These are phyloP conservation scores for Pitta sordida DNA, from an alignment of 2,113 vertebrate species.

Conservation along the genomic window DNA sequence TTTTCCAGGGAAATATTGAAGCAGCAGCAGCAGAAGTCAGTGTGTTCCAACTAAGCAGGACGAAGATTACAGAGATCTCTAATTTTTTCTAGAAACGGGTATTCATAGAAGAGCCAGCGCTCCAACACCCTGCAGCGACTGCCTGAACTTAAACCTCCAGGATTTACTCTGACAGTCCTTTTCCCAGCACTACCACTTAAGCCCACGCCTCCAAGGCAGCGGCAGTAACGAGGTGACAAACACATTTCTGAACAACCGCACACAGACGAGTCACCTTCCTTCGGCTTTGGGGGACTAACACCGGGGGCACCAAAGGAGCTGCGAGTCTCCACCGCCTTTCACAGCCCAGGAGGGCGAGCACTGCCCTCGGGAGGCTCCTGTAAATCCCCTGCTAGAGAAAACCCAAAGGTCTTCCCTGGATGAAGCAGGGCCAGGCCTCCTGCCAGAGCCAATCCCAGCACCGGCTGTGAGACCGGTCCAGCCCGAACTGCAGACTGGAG, in stretches of 20 bases:
- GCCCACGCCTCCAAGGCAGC: too few species aligned
- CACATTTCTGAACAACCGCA: neutral
- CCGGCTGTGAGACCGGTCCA: fast-evolving
- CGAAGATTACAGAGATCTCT: neutral
- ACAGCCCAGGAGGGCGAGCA: fast-evolving
- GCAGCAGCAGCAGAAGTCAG: neutral
- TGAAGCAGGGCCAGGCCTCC: too few species aligned
- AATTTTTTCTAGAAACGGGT: neutral
- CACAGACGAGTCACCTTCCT: neutral
- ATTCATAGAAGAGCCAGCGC: neutral
- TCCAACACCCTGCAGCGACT: neutral
- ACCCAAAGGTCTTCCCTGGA: too few species aligned
- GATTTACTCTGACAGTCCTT: neutral
- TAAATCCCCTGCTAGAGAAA: too few species aligned
- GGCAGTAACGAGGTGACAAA: fast-evolving
- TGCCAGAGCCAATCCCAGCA: fast-evolving
- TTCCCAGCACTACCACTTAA: neutral
- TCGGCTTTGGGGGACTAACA: fast-evolving
- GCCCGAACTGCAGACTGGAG: neutral
- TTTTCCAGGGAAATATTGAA: neutral
- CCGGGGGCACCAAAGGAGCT: fast-evolving
- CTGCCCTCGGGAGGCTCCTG: too few species aligned
- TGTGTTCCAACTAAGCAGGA: neutral
- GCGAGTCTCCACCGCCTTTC: fast-evolving
- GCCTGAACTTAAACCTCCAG: neutral